A percentile compares a stretch with the other conserved stretches of the same genome.
These are phyloP conservation scores for Geodia barretti DNA, from an alignment of 37 sponge, comb jelly and placozoan genomes.

Conservation along the genomic window DNA sequence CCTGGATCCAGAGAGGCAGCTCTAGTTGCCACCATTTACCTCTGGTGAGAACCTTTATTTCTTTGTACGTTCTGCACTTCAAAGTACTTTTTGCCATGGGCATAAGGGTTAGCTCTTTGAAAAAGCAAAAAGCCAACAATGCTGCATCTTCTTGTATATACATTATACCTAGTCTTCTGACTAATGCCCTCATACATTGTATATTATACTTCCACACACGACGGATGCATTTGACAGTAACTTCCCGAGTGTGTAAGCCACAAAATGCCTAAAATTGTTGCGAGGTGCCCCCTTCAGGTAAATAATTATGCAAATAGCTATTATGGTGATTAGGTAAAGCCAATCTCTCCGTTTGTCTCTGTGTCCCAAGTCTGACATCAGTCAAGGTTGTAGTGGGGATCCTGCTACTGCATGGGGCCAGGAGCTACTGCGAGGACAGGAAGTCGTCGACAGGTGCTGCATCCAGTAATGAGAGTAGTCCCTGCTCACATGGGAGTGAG, in stretches of 20 bases:
- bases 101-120: no score
- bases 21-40: conserved; percentile 3
- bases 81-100: no score
- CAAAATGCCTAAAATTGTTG: no score
- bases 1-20: conserved; percentile 16
- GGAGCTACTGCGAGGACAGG: conserved; percentile 3
- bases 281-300: no score
- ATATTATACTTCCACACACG: conserved; percentile 8
- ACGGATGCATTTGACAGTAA: no score
- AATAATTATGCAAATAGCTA: no score
- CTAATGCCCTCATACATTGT: not conserved
- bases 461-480: not conserved
- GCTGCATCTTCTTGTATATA: not conserved
- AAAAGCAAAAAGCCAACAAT: no score
- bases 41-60: conserved; percentile 46
- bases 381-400: conserved; percentile 67
- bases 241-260: no score
- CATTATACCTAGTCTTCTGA: not conserved
- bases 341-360: no score
- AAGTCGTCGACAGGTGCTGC: not conserved
- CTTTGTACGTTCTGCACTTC: no score
- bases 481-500: no score
- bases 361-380: conserved; percentile 27
- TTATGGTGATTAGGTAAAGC: no score
- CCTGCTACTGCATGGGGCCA: conserved; percentile 46